Evolutionary conservation across 2,888 invertebrate genomes (phyloP).

Genomic region (Platycnemis pennipes): DNA sequence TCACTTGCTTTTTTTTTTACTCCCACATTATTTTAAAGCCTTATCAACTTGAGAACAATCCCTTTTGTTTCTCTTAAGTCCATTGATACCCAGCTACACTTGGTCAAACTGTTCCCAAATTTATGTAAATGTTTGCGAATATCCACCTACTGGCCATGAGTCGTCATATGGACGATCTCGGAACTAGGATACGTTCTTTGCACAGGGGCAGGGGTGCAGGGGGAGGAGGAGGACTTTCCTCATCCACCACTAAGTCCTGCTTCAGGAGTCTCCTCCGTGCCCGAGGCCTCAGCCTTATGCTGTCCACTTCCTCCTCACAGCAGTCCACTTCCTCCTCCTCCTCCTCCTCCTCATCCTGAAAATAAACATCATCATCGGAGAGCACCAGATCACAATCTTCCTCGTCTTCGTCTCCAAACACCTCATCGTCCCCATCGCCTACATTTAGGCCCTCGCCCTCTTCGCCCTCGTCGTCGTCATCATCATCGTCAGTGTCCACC

Average conservation of each 20-base stretch:
- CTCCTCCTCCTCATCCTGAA: conserved; percentile 35
- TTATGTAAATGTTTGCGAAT: conserved; percentile 49
- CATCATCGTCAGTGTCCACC: conserved; percentile 25
- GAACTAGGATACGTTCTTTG: conserved; percentile 50
- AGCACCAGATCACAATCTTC: conserved; percentile 63
- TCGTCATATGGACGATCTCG: conserved; percentile 64
- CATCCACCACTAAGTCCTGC: conserved; percentile 7
- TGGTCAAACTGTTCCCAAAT: conserved; percentile 43
- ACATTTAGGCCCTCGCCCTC: neutral
- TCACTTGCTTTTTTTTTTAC: conserved; percentile 27
- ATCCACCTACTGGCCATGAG: conserved; percentile 54
- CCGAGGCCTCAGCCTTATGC: conserved; percentile 53
- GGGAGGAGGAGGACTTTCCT: neutral
- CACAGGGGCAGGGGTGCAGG: conserved; percentile 18
- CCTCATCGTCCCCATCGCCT: conserved; percentile 8
- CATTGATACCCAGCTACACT: neutral
- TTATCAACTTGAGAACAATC: neutral
- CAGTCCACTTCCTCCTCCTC: conserved; percentile 54
- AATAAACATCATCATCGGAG: conserved; percentile 53
- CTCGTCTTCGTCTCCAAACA: neutral
- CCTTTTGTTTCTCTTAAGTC: too few species aligned
- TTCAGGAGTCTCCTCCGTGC: conserved; percentile 41
- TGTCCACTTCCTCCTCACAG: conserved; percentile 56
- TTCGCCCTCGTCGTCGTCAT: neutral
- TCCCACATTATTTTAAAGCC: neutral